Base-by-base conservation (phyloP, 2,797 vertebrate species). In the Lacerta agilis region DNA sequence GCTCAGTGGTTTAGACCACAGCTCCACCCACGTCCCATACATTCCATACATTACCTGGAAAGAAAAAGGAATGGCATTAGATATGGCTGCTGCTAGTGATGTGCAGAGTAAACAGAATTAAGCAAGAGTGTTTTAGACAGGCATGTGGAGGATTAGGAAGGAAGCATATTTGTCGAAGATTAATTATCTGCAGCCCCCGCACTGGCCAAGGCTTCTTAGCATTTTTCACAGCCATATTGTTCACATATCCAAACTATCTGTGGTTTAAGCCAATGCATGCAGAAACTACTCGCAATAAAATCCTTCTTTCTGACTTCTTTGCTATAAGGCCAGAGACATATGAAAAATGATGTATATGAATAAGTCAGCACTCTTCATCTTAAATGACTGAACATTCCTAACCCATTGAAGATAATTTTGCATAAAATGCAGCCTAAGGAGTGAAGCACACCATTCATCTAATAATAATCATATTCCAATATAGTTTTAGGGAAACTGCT, bases 111-210 rank as follows among this genome's bases (percentile, higher is more conserved):
- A 96, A 93, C 92, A 94, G 88, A 71, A 0, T 83, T 89, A 78
- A 93, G 87, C 88, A 89, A 82, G 69, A 93, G 41, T 92, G 61
- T 91, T 94, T 78, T 33, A 92, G 94, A 95, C 90, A 95, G 95
- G 94, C 92, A 93, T 91, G 89, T 89, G 82, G 88, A 92, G 89
- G 90, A 93, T 91, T 92, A 72, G 88, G 77, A 87, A 80, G 83
- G 58, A 82, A 92, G 79, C 78, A 61, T 75, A 71, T 79, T 0
- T 82, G 90, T 29, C 88, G 71, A 86, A 89, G 69, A 86, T 90
- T 94, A 91, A 45, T 87, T 83, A 87, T 89, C 83, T 90, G 79
- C 55, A 5, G 2, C 86, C 43, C 10, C n/a, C 7, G 72, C 38
- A 45, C 4, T 20, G 88, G 64, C 55, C 58, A 61, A 8, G 80